Conservation (phyloP, 1,140 invertebrate species). For the Oryzaephilus surinamensis region DNA sequence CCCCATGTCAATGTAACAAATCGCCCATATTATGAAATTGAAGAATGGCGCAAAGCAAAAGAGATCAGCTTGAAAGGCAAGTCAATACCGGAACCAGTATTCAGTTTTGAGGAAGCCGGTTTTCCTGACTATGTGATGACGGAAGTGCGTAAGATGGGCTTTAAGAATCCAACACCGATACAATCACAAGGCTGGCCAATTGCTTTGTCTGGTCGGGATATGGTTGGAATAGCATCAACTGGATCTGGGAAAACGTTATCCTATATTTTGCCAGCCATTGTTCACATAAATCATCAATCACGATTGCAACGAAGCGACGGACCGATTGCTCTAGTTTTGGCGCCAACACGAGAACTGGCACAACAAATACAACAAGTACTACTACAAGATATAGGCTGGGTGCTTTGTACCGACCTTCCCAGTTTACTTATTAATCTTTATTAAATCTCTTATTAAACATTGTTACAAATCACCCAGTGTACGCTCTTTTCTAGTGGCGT, state of each 20-base stretch:
- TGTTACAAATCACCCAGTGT: no score
- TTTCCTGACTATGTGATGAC: slow-evolving; percentile 74
- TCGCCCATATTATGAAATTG: slow-evolving; percentile 57
- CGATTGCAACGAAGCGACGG: slow-evolving; percentile 75
- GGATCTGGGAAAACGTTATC: slow-evolving; percentile 87
- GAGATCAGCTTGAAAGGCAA: slow-evolving; percentile 71
- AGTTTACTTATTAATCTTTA: no score
- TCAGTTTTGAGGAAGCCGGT: slow-evolving; percentile 68
- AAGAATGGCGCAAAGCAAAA: slow-evolving; percentile 61
- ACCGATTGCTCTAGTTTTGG: slow-evolving; percentile 82
- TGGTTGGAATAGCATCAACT: slow-evolving; percentile 95
- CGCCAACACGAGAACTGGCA: slow-evolving; percentile 90
- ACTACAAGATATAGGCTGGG: no score
- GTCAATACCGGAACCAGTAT: slow-evolving; percentile 62
- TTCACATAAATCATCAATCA: slow-evolving; percentile 89
- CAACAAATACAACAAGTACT: slow-evolving; percentile 96
- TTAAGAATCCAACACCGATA: slow-evolving; percentile 79
- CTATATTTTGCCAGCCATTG: slow-evolving; percentile 73
- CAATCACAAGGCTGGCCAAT: slow-evolving; percentile 90
- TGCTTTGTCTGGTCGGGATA: slow-evolving; percentile 80
- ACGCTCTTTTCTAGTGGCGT: no score
- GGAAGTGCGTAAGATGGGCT: slow-evolving; percentile 71
- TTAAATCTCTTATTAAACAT: no score
- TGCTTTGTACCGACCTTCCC: no score
- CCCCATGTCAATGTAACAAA: slow-evolving; percentile 64